Percentiles rank a stretch among this genome's conserved stretches.
Conservation (phyloP, 2,888 invertebrate species). For the Aromia moschata region DNA sequence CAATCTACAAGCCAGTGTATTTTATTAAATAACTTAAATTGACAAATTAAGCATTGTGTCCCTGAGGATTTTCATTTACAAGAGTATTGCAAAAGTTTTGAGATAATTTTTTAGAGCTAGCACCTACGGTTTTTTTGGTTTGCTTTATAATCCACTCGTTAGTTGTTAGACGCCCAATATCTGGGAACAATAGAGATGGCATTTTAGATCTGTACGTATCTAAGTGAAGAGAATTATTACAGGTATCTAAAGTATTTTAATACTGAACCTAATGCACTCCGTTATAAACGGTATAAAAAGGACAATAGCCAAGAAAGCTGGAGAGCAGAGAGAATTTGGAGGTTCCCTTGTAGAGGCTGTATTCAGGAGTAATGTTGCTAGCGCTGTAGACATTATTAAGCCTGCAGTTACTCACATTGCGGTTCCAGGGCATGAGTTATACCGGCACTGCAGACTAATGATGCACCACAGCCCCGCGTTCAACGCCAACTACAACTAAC, state of each 20-base stretch:
- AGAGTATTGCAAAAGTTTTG: too few species aligned
- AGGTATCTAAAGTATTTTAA: not conserved
- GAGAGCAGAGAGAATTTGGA: conserved; percentile 36
- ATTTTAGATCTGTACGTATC: not conserved
- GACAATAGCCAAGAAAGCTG: conserved; percentile 33
- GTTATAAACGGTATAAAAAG: conserved; percentile 32
- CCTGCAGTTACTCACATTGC: conserved; percentile 61
- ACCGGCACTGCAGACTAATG: conserved; percentile 57
- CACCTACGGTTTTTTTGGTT: too few species aligned
- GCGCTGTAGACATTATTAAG: conserved; percentile 60
- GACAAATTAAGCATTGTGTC: too few species aligned
- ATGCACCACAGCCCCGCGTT: conserved; percentile 55
- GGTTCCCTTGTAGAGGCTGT: conserved; percentile 33
- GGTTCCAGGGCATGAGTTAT: conserved; percentile 58
- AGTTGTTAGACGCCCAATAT: too few species aligned
- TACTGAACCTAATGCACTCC: not conserved
- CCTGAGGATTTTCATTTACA: too few species aligned
- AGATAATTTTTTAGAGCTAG: too few species aligned
- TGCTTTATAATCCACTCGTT: too few species aligned
- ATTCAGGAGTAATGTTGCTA: conserved; percentile 45
- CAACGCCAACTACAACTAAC: conserved; percentile 52
- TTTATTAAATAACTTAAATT: too few species aligned
- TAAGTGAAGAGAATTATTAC: not conserved
- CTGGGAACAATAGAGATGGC: not conserved
- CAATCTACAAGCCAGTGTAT: too few species aligned